Evolutionary conservation across 1,140 invertebrate species (phyloP).

Genomic region (Habropoda laboriosa): DNA sequence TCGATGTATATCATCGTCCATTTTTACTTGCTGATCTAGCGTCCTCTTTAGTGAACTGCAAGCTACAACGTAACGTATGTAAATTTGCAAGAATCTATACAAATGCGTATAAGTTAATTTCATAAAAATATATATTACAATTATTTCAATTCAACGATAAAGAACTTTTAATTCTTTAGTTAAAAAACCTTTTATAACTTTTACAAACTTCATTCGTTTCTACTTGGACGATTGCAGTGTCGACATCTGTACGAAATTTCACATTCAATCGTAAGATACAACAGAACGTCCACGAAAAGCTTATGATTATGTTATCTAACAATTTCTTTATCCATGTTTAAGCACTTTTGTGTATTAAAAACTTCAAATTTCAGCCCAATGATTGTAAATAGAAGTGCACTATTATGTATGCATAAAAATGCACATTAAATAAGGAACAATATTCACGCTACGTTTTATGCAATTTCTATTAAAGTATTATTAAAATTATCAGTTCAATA

Average conservation of each 20-base stretch:
- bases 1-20: constrained; percentile 17
- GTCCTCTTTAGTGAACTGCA: not conserved
- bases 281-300: not conserved
- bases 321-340: not conserved
- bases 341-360: not conserved
- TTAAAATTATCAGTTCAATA: too few species aligned
- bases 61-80: not conserved
- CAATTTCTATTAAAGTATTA: not conserved
- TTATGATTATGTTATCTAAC: not conserved
- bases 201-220: not conserved
- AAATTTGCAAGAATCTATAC: not conserved
- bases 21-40: not conserved
- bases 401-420: not conserved
- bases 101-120: not conserved
- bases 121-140: too few species aligned
- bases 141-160: too few species aligned
- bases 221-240: not conserved
- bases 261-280: too few species aligned
- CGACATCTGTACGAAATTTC: not conserved
- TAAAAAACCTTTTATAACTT: not conserved
- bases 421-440: too few species aligned
- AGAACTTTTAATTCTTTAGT: too few species aligned
- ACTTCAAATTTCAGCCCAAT: not conserved
- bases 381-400: not conserved
- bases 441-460: not conserved